Evolutionary conservation across 2,797 vertebrate genomes (phyloP).

Genomic region (Chromis chromis): DNA sequence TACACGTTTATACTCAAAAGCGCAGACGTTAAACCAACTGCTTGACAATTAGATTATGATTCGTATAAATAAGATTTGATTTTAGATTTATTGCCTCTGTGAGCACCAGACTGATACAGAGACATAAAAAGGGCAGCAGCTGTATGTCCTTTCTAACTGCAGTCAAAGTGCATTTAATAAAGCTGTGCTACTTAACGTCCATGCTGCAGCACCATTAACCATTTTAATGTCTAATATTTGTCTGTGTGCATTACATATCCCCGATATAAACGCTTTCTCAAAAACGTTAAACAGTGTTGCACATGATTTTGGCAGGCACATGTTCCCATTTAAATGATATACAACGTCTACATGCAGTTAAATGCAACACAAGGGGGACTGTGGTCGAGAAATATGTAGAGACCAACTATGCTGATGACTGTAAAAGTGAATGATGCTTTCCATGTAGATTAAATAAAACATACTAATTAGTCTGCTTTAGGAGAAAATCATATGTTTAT

Average conservation of each 20-base stretch:
- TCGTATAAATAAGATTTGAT: conserved; percentile 25
- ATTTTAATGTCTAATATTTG: conserved; percentile 3
- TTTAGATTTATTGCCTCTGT: conserved; percentile 27
- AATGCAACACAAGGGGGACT: conserved; percentile 1
- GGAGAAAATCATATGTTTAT: conserved; percentile 40
- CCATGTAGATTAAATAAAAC: not conserved
- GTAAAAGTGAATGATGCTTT: conserved; percentile 12
- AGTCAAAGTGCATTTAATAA: too few species aligned
- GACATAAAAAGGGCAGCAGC: not conserved
- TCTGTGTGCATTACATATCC: not conserved
- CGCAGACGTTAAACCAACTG: conserved; percentile 17
- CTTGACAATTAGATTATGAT: conserved; percentile 25
- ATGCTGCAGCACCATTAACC: not conserved
- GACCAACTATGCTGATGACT: not conserved
- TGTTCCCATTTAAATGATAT: conserved; percentile 15
- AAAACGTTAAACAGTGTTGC: not conserved
- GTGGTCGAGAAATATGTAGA: not conserved
- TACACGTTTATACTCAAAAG: conserved; percentile 11
- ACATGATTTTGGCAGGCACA: not conserved
- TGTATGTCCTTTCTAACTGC: not conserved
- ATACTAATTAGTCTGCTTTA: not conserved
- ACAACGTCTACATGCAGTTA: not conserved
- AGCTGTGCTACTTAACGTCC: not conserved
- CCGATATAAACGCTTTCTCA: too few species aligned
- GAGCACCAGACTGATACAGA: conserved; percentile 3